phyloP scores from a whole-genome alignment of 2,888 invertebrate species.

The Latrodectus hesperus region DNA sequence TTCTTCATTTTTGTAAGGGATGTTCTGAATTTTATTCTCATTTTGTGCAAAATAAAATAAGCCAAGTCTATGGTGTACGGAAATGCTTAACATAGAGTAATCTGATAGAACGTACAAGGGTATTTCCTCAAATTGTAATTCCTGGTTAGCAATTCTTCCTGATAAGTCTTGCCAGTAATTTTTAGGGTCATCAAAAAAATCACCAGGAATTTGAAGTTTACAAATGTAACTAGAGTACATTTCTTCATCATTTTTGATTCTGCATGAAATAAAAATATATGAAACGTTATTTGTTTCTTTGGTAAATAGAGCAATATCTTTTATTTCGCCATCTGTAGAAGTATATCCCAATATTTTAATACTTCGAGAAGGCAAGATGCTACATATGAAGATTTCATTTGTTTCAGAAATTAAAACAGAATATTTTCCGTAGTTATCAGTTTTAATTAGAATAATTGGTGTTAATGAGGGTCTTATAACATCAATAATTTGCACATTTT shows the following conservation, averaged over 20 bases:
- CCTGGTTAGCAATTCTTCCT: not conserved
- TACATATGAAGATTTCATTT: conserved; percentile 21
- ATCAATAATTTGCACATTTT: not conserved
- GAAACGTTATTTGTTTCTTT: not conserved
- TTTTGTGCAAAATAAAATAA: not conserved
- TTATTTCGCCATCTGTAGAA: not conserved
- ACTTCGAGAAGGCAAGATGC: conserved; percentile 25
- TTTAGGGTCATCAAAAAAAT: conserved; percentile 13
- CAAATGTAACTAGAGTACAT: not conserved
- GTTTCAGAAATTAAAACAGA: conserved; percentile 13
- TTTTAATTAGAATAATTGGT: conserved; percentile 6
- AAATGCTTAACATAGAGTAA: not conserved
- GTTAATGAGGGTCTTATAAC: conserved; percentile 26
- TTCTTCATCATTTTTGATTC: not conserved
- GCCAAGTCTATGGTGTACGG: conserved; percentile 14
- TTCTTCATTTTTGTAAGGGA: not conserved
- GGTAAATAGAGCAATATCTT: conserved; percentile 20
- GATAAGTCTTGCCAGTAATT: conserved; percentile 44
- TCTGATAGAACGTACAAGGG: not conserved
- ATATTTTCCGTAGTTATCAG: conserved; percentile 27
- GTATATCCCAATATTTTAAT: conserved; percentile 32
- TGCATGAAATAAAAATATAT: not conserved
- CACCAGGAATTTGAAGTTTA: conserved; percentile 5
- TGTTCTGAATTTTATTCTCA: conserved; percentile 23
- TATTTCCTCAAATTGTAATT: not conserved